Base-by-base conservation (phyloP, 2,113 vertebrate species). In the Heterocephalus glaber region DNA sequence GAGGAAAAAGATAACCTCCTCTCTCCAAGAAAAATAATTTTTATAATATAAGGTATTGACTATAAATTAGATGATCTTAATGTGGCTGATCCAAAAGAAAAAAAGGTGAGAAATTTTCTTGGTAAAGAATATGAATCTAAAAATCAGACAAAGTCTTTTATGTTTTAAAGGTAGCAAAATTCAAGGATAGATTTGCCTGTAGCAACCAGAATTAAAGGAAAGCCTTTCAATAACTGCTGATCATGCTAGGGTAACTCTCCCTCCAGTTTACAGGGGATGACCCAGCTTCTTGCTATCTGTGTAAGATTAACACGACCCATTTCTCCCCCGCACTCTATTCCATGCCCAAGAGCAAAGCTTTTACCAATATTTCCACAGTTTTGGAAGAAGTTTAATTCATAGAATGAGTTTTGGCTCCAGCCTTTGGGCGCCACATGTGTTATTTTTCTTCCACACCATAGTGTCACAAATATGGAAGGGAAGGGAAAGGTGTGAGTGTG, bases 401-500 rank as follows among this genome's bases (percentile, higher is more conserved):
- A 28, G 30, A 30, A 14, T 89, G 52, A 70, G 60, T 77, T 96
- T 63, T n/a, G 41, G 16, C 20, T 89, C 56, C 22, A 38, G 54
- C 7, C 54, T 85, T 94, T 90, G 72, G 58, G n/a, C 13, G 80
- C 35, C 49, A 17, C 1, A 1, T 1, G 1, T 0, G 5, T 17
- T 61, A 17, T 65, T 74, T 96, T 52, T 88, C 14, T 74, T 72
- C 49, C 1, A 7, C 14, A n/a, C 6, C 11, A 5, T 3, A 38
- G 61, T 26, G 38, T 76, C 20, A 52, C 44, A 89, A 33, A 65
- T 20, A 44, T 47, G 22, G 38, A 30, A 56, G 35, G 80, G 49
- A 10, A 3, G 8, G 28, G 33, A 8, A 16, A 33, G 24, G 14
- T 0, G 13, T 1, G 9, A 72, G 22, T 1, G 2, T 11, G 1